Conservation (phyloP, 2,888 invertebrate genomes). For the Aquatica leii region DNA sequence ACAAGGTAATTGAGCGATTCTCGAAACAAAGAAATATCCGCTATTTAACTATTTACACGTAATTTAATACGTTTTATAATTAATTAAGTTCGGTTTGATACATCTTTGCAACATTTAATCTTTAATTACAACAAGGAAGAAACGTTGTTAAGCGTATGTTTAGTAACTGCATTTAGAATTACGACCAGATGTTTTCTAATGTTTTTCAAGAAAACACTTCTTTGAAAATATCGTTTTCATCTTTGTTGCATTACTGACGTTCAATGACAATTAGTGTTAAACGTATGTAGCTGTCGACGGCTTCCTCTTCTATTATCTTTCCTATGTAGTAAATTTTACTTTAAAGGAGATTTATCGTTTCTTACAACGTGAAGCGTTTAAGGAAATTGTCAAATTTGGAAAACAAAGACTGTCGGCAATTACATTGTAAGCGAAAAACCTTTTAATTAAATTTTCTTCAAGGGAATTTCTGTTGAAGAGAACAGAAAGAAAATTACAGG, state of each 20-base stretch:
- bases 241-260: conserved; percentile 16
- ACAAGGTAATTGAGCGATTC: conserved; percentile 10
- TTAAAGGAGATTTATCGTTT: conserved; percentile 2
- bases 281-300: conserved; percentile 35
- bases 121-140: conserved; percentile 21
- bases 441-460: not conserved
- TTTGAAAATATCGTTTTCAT: conserved; percentile 5
- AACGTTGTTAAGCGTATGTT: conserved; percentile 23
- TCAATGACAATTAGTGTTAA: conserved; percentile 36
- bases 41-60: conserved; percentile 7
- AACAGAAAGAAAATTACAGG: conserved; percentile 20
- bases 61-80: conserved; percentile 11
- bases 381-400: too few relatives aligned
- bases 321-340: conserved; percentile 3
- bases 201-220: conserved; percentile 6
- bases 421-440: too few relatives aligned
- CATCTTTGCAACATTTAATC: conserved; percentile 18
- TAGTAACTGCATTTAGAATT: conserved; percentile 13
- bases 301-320: conserved; percentile 12
- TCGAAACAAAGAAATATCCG: not conserved
- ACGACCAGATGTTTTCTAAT: conserved; percentile 13
- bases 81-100: not conserved
- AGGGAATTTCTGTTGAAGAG: not conserved
- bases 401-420: too few relatives aligned
- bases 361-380: too few relatives aligned